Base-by-base conservation (phyloP, 1,140 invertebrate genomes). In the Lordiphosa collinella region DNA sequence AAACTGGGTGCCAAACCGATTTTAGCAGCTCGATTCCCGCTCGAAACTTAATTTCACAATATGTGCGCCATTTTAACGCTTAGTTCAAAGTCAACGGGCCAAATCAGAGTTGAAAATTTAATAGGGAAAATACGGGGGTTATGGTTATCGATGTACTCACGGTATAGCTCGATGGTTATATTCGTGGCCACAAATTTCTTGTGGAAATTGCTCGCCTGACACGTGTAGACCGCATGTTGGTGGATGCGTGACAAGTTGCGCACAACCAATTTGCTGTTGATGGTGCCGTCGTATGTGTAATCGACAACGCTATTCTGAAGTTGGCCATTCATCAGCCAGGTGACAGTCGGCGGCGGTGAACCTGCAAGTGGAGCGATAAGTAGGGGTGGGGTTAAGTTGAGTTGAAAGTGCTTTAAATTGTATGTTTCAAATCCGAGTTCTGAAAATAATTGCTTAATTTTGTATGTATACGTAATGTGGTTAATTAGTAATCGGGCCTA, bases 291-390 rank as follows among this genome's bases (percentile, higher is more conserved):
- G 73, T 84, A 86, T 41, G 86, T 84, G 60, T 80, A 88, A 69
- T 89, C 88, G 52, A 84, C 85, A 47, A 86, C 71, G 62, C 86
- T 87, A 53, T 88, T 90, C 25, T 97, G 91, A 13, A 91, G 91
- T 61, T 92, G 92, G 35, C 93, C 94, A 59, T 94, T 95, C 78
- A 94, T 91, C 92, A 95, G 95, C 96, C 96, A 98, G 72, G 93
- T 94, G 9, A 98, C 93, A 60, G 91, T 92, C 4, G 96, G 96
- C 32, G 92, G 91, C 1, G 96, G 96, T 62, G 93, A 93, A 67
- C 96, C 96, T 97, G 88, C 70, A 90, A 89, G 9, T 2, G 4
- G 22, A 16, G 85, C 76, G 90, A 89, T 18, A 22, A 0, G 58
- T 13, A 43, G n/a, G 25, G 6, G 1, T 22, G 13, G 7, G n/a